A percentile compares a stretch with the other conserved stretches of the same genome.
Evolutionary conservation across 2,888 invertebrate species (phyloP).

Genomic region (Synergus itoensis): DNA sequence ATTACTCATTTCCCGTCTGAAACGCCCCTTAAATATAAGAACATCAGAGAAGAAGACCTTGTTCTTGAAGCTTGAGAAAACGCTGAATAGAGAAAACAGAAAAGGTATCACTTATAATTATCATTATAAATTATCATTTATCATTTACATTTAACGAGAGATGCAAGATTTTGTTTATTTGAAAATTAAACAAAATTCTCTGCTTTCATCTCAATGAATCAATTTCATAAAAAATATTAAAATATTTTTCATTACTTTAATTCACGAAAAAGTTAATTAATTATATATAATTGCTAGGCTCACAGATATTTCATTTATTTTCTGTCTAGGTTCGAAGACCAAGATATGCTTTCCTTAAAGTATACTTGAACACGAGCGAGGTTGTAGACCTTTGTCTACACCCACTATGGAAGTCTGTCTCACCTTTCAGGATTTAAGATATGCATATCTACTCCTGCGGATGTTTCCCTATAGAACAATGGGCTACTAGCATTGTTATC

Average conservation of each 20-base stretch:
- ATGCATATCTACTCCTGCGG: neutral
- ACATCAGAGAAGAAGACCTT: no score
- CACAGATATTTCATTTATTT: neutral
- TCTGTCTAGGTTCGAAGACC: conserved; percentile 45
- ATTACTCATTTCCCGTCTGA: conserved; percentile 56
- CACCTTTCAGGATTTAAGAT: conserved; percentile 12
- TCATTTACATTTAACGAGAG: no score
- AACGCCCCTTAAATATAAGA: no score
- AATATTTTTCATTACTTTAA: neutral
- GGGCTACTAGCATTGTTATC: neutral
- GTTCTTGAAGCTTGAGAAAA: neutral
- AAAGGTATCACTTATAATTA: neutral
- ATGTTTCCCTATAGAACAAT: neutral
- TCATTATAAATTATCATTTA: no score
- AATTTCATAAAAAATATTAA: neutral
- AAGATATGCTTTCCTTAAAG: conserved; percentile 34
- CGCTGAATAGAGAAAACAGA: neutral
- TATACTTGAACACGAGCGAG: conserved; percentile 46
- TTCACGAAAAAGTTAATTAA: neutral
- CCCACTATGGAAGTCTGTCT: neutral
- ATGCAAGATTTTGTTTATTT: no score
- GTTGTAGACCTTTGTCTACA: conserved; percentile 54
- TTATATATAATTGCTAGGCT: no score
- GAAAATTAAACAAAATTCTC: neutral
- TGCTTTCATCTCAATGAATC: neutral